Conservation (phyloP, 2,888 invertebrate genomes). For the Eurois occulta region DNA sequence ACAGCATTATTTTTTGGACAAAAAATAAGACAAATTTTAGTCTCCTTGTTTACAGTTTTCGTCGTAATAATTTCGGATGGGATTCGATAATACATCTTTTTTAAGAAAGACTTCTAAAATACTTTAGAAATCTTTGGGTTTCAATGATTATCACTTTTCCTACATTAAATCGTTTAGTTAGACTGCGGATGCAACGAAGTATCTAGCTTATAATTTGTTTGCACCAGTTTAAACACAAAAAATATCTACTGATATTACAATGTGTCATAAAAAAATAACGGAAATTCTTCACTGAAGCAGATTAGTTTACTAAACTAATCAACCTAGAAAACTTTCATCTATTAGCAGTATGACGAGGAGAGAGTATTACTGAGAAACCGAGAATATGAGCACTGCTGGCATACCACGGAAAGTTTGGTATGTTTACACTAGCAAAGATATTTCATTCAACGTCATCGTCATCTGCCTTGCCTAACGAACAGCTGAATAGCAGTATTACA, state of each 20-base stretch:
- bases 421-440: not conserved
- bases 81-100: not conserved
- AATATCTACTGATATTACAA: not conserved
- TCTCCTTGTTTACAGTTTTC: constrained; percentile 16
- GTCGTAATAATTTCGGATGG: not conserved
- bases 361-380: constrained; percentile 5
- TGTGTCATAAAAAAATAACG: not conserved
- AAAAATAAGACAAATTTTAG: constrained; percentile 18
- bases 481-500: not conserved
- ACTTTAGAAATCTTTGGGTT: not conserved
- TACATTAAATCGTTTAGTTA: not conserved
- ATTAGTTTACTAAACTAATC: constrained; percentile 33
- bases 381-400: not conserved
- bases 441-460: not conserved
- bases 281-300: not conserved
- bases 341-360: constrained; percentile 12
- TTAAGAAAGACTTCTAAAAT: not conserved
- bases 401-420: not conserved
- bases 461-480: not conserved
- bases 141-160: not conserved
- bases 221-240: not conserved
- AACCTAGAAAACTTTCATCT: constrained; percentile 21
- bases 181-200: not conserved
- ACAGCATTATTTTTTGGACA: constrained; percentile 40
- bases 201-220: not conserved